Evolutionary conservation across 2,113 vertebrate species (phyloP).

Genomic region (Halcyon malimbica): DNA sequence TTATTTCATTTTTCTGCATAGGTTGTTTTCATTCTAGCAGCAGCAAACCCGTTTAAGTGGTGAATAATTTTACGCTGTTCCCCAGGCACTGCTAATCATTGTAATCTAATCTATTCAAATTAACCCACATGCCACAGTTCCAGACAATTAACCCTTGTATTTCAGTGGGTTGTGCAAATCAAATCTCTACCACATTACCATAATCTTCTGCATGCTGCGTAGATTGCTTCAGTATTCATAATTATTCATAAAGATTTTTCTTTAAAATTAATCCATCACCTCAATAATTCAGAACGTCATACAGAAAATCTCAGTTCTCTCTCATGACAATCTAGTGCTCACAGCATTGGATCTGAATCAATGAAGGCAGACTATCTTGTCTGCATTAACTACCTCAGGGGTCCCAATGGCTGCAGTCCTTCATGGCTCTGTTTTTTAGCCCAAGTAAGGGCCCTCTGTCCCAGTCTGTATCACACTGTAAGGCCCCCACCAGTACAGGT

Average conservation of each 20-base stretch:
- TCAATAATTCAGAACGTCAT: background rate
- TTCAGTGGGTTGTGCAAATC: background rate
- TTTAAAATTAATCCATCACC: background rate
- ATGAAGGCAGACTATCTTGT: background rate
- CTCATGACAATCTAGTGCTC: background rate
- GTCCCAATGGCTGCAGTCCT: background rate
- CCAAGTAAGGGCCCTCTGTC: background rate
- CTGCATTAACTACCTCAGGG: background rate
- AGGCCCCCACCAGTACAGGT: background rate
- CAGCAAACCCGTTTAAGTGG: background rate
- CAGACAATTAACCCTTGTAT: conserved; percentile 26
- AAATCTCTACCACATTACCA: background rate
- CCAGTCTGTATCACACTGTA: too few species aligned
- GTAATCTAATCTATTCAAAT: conserved; percentile 31
- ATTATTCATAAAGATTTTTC: background rate
- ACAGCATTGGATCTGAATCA: background rate
- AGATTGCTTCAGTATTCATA: background rate
- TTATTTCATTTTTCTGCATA: background rate
- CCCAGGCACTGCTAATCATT: background rate
- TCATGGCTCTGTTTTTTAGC: background rate
- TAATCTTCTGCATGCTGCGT: background rate
- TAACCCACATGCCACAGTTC: background rate
- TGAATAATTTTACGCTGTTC: background rate
- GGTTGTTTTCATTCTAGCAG: background rate
- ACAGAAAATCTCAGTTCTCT: background rate